A percentile compares a stretch with the other conserved stretches of the same genome.
Evolutionary conservation across 1,140 invertebrate genomes (phyloP).

Genomic region (Drosophila pseudoananassae): DNA sequence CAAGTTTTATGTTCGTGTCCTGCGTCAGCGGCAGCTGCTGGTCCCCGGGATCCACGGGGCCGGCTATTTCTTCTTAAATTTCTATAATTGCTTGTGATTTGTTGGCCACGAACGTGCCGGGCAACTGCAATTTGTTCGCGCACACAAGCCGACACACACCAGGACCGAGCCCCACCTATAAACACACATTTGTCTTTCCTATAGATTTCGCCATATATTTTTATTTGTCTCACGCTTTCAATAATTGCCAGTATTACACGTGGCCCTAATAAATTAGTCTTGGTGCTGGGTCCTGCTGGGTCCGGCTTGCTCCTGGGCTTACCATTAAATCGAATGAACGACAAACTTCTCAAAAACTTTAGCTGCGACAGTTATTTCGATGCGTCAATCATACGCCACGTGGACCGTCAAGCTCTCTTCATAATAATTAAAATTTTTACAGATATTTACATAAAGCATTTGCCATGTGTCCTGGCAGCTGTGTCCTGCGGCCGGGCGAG

Average conservation of each 20-base stretch:
- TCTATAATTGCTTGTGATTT: constrained; percentile 83
- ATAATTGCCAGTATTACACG: constrained; percentile 80
- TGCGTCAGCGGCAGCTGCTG: constrained; percentile 76
- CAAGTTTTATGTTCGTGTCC: constrained; percentile 62
- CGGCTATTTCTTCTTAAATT: constrained; percentile 77
- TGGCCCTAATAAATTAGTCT: constrained; percentile 77
- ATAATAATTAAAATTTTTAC: constrained; percentile 56
- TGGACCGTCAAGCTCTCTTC: constrained; percentile 14
- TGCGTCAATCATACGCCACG: constrained; percentile 51
- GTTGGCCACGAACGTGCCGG: constrained; percentile 77
- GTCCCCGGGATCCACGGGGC: constrained; percentile 25
- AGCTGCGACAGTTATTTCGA: constrained; percentile 24
- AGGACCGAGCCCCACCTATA: constrained; percentile 8
- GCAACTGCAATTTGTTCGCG: constrained; percentile 76
- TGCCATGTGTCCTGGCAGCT: constrained; percentile 46
- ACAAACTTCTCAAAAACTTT: constrained; percentile 40
- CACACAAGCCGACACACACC: constrained; percentile 2
- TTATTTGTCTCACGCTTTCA: constrained; percentile 82
- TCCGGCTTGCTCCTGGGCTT: background rate
- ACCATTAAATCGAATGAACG: constrained; percentile 14
- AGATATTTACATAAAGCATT: constrained; percentile 66
- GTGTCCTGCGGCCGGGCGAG: constrained; percentile 16
- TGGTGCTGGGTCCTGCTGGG: background rate
- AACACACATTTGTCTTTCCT: constrained; percentile 27
- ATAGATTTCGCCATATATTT: constrained; percentile 70